Evolutionary conservation across 2,888 invertebrate genomes (phyloP), one percentile per base, ranked within the genome.

Genomic region (Boloria selene): DNA sequence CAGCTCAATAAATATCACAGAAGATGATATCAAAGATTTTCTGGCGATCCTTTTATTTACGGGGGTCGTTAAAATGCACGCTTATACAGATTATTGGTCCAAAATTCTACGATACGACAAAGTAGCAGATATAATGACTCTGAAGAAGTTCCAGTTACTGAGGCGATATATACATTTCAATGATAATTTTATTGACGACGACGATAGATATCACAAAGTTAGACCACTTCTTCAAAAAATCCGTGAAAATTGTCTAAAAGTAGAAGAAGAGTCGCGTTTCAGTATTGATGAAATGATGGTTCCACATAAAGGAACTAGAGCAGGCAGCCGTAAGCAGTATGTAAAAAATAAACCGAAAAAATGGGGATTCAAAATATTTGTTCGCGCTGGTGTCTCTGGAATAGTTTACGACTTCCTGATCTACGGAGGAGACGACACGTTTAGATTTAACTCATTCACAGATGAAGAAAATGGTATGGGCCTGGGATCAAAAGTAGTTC

Each of bases 241-340:
- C 59, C 62, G 71, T 18, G 53, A 51, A 47, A 71, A 70, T 51
- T 72, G 70, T 52, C 54, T 72, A 13, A 38, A 51, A 61, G 61
- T 55, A n/a, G 67, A 70, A 68, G 65, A 70, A 65, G 69, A 72
- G 53, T 61, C 50, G 0, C 55, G 53, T 13, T 70, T 61, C 52
- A 70, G 72, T 63, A 68, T 72, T 16, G 70, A 73, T 49, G 73
- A 73, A 62, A 70, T 73, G 70, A 78, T 79, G 72, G 67, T 77
- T 1, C 67, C 73, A 1, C 76, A 78, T 58, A 79, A 79, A 67
- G 76, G 76, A 0, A 69, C 47, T 7, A 74, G 67, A 67, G 76
- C 74, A 13, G 78, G 75, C 2, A 67, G 50, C 16, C 52, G 73
- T 13, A 67, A 69, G n/a, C 76, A 77, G 56, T 78, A 75, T 62